phyloP scores from a whole-genome alignment of 2,113 vertebrate genomes.

The Edolisoma coerulescens region DNA sequence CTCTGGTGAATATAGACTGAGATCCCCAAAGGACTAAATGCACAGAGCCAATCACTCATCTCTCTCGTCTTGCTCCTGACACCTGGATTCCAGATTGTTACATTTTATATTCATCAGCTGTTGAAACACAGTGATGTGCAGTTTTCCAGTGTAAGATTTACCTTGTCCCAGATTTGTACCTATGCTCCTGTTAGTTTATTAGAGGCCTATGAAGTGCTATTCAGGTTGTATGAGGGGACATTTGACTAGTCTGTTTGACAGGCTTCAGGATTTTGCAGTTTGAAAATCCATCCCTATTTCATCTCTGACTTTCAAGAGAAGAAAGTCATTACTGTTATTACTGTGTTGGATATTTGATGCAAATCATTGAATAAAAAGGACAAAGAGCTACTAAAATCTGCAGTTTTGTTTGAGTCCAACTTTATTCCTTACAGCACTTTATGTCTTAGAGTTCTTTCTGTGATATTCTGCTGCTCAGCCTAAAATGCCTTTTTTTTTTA shows the following conservation, averaged over 20 bases:
- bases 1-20: not conserved
- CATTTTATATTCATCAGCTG: not conserved
- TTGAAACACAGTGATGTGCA: not conserved
- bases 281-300: not conserved
- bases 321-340: not conserved
- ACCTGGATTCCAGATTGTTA: constrained; percentile 28
- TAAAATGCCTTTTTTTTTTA: not conserved
- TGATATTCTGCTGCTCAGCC: not conserved
- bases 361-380: not conserved
- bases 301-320: not conserved
- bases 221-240: not conserved
- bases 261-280: not conserved
- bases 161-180: not conserved
- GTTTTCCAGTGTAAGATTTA: not conserved
- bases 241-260: not conserved
- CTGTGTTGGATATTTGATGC: not conserved
- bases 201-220: not conserved
- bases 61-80: not conserved
- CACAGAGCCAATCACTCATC: not conserved
- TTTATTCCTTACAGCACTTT: not conserved
- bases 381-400: not conserved
- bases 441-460: not conserved
- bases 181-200: not conserved
- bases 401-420: not conserved
- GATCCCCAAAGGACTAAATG: not conserved